Percentiles rank a stretch among this genome's conserved stretches.
phyloP scores from a whole-genome alignment of 2,113 vertebrate genomes.

The Tichodroma muraria region DNA sequence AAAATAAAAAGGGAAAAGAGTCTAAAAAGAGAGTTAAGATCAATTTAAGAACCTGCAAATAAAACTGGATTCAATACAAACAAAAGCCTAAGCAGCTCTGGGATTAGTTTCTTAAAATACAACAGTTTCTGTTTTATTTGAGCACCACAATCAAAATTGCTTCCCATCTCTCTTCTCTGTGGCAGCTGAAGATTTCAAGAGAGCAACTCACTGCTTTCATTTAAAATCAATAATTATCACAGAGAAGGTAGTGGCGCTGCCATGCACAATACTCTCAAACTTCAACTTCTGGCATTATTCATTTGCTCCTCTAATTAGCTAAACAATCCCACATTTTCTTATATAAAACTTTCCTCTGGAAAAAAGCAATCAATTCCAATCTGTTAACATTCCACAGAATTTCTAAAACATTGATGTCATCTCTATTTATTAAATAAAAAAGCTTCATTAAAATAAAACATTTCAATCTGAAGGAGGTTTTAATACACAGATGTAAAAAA shows the following conservation, averaged over 20 bases:
- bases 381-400: neutral
- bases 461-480: neutral
- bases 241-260: neutral
- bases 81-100: neutral
- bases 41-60: neutral
- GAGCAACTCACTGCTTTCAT: neutral
- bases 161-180: neutral
- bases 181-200: neutral
- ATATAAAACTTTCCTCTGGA: neutral
- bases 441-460: neutral
- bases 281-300: neutral
- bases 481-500: neutral
- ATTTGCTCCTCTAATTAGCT: neutral
- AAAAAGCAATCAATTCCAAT: neutral
- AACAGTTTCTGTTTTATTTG: neutral
- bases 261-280: neutral
- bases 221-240: neutral
- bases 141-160: neutral
- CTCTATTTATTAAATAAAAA: neutral
- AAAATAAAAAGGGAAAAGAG: conserved; percentile 24
- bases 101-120: neutral
- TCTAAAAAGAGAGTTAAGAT: neutral
- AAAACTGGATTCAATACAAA: neutral
- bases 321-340: neutral
- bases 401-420: neutral